Evolutionary conservation across 2,113 vertebrate species (phyloP).

Genomic region (Vulpes ferrilata): DNA sequence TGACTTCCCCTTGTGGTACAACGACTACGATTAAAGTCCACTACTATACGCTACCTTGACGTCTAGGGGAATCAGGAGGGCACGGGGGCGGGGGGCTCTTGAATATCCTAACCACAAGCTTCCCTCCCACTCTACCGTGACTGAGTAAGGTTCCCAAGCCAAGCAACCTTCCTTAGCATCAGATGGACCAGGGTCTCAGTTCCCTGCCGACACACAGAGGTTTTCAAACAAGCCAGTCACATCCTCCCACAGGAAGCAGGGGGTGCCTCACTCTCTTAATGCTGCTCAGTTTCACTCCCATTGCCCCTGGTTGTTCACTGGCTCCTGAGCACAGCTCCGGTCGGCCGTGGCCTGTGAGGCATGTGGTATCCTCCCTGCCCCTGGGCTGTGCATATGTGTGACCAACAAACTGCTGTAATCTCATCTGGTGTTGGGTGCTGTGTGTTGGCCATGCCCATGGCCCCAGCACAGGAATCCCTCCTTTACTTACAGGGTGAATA

Average conservation of each 20-base stretch:
- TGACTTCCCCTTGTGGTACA: background rate
- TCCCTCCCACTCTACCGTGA: background rate
- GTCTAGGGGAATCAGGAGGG: background rate
- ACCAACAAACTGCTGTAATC: background rate
- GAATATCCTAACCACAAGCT: background rate
- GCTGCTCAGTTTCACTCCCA: background rate
- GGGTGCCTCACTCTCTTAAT: background rate
- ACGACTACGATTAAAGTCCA: background rate
- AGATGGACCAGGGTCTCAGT: background rate
- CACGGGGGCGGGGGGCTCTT: rapidly evolving
- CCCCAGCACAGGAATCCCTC: background rate
- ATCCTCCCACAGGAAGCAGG: background rate
- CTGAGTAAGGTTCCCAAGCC: background rate
- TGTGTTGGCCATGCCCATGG: background rate
- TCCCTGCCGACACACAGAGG: background rate
- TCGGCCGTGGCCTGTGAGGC: background rate
- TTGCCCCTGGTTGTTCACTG: background rate
- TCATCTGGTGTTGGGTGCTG: background rate
- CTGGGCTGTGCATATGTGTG: background rate
- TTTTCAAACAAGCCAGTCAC: background rate
- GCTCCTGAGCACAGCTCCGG: background rate
- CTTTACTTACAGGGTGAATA: background rate
- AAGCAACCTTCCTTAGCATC: background rate
- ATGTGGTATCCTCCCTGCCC: background rate
- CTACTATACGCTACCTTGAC: background rate